Base-by-base conservation (phyloP, 2,888 invertebrate species). In the Seladonia tumulorum region DNA sequence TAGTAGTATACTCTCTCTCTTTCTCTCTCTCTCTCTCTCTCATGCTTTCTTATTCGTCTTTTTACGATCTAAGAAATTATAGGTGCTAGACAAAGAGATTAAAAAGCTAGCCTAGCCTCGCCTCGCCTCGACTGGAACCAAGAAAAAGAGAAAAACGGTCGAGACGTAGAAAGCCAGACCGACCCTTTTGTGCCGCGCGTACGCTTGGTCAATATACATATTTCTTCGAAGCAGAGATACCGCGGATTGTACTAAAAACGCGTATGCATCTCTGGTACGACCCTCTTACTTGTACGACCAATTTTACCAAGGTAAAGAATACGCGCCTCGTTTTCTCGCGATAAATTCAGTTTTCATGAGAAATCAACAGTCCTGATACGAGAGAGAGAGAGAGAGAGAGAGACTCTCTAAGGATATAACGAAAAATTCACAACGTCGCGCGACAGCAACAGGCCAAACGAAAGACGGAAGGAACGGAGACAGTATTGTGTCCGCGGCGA, bases 381-480 rank as follows among this genome's bases (percentile, higher is more conserved):
- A 53, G 53, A 53, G 53, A 8, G 8, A 22, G 22, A 22, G 18
- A 18, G 49, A 49, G 49, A 47, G 57, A 57, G n/a, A 25, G 25
- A 60, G 14, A n/a, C 1, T 14, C 14, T 22, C 8, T 53, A 22
- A 14, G 18, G 35, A 35, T 18, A 66, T 22, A 12, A 22, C 5
- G 8, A 39, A 22, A 22, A 68, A 39, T 68, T 68, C 49, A 35
- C n/a, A 53, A 68, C 18, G 2, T 35, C 53, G 45, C 35, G 42
- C n/a, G 7, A 66, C 53, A 25, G 45, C 16, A 45, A 68, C 68
- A 68, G 1, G 5, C 16, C 4, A 12, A 53, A 53, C n/a, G 45
- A 53, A 79, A 79, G 53, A 73, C 22, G 35, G 49, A 76, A 76
- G 60, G 49, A 39, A 71, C 47, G 25, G 29, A 16, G 75, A 63